phyloP scores from a whole-genome alignment of 2,113 vertebrate species.

The Corythornis madagascariensis region DNA sequence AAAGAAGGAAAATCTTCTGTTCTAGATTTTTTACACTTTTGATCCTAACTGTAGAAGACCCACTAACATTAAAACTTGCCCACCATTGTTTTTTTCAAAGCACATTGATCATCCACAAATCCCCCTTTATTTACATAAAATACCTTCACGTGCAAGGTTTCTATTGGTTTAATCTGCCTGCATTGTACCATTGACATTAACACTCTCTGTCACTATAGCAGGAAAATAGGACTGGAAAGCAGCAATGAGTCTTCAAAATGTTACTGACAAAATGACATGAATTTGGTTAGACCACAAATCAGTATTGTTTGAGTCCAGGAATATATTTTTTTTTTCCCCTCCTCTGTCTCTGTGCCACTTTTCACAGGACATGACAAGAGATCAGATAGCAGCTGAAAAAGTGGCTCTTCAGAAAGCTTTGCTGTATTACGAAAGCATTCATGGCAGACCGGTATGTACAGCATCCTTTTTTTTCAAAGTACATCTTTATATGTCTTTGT shows the following conservation, averaged over 20 bases:
- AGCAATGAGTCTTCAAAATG: background rate
- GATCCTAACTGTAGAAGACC: background rate
- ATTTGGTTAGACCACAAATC: background rate
- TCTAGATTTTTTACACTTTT: background rate
- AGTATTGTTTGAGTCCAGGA: background rate
- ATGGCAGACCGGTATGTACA: constrained; percentile 90
- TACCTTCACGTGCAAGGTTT: background rate
- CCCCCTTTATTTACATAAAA: background rate
- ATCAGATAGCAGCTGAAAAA: constrained; percentile 93
- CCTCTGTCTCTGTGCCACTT: background rate
- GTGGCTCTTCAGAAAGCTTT: constrained; percentile 93
- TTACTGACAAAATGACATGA: background rate
- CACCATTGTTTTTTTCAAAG: background rate
- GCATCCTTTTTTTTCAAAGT: background rate
- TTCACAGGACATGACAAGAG: constrained; percentile 94
- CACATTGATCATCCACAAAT: background rate
- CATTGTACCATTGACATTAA: background rate
- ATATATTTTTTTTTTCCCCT: background rate
- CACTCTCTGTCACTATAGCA: background rate
- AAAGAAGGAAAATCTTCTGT: background rate
- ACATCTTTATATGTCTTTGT: background rate
- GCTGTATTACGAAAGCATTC: constrained; percentile 93
- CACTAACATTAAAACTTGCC: background rate
- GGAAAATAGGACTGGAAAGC: background rate
- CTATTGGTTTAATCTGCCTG: background rate